A percentile compares a stretch with the other conserved stretches of the same genome.
Conservation (phyloP, 2,888 invertebrate genomes). For the Lordiphosa andalusiaca region DNA sequence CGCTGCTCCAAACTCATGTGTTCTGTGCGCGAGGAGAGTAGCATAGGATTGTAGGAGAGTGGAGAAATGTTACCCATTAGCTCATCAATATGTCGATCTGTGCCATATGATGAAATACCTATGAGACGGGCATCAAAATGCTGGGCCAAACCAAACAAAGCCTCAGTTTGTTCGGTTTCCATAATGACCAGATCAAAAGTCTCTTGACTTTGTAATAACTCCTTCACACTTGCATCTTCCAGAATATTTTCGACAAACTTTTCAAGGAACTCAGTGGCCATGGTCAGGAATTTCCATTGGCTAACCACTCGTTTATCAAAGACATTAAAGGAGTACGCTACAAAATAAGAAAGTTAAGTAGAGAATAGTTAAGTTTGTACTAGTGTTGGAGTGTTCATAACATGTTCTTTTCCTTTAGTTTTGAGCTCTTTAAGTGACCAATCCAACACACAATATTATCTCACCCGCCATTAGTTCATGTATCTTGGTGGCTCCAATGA, state of each 20-base stretch:
- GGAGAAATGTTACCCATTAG: slow-evolving; percentile 74
- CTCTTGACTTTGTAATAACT: slow-evolving; percentile 62
- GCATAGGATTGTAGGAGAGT: slow-evolving; percentile 71
- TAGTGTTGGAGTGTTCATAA: too few relatives aligned
- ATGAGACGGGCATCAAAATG: slow-evolving; percentile 71
- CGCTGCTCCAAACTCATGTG: slow-evolving; percentile 78
- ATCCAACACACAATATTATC: not conserved
- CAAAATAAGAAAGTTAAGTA: not conserved
- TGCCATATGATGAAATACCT: slow-evolving; percentile 66
- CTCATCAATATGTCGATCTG: slow-evolving; percentile 68
- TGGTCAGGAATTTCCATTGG: slow-evolving; percentile 45
- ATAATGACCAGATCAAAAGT: slow-evolving; percentile 76
- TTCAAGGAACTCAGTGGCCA: slow-evolving; percentile 56
- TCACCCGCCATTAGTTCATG: slow-evolving; percentile 58
- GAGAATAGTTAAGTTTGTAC: too few relatives aligned
- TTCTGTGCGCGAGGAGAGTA: slow-evolving; percentile 70
- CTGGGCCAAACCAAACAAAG: slow-evolving; percentile 74
- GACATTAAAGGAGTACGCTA: slow-evolving; percentile 33
- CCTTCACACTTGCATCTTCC: slow-evolving; percentile 48
- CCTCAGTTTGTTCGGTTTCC: slow-evolving; percentile 77
- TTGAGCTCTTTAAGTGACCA: too few relatives aligned
- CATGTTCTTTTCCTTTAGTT: too few relatives aligned
- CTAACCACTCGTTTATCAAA: slow-evolving; percentile 30
- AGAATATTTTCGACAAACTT: slow-evolving; percentile 42
- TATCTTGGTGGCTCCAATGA: slow-evolving; percentile 60